Conservation (phyloP, 2,113 vertebrate species). For the Parus major region DNA sequence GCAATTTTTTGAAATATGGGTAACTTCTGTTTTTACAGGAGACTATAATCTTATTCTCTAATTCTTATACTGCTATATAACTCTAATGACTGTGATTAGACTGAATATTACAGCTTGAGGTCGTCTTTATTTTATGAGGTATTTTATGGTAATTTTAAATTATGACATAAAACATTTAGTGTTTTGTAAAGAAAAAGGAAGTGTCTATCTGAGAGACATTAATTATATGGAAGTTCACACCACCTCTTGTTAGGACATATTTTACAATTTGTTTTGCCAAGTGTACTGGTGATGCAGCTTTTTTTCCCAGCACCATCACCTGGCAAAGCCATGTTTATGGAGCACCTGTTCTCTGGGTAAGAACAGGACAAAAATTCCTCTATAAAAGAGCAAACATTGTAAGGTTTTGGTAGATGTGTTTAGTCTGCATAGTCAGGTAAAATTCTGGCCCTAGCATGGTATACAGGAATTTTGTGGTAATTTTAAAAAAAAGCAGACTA, state of each 20-base stretch:
- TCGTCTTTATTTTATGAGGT: not conserved
- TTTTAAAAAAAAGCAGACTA: not conserved
- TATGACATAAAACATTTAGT: not conserved
- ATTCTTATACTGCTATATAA: not conserved
- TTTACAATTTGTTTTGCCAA: not conserved
- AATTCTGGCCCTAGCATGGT: not conserved
- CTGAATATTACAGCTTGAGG: not conserved
- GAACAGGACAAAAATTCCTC: not conserved
- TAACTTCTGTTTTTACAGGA: not conserved
- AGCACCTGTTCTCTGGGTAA: not conserved
- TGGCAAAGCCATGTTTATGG: not conserved
- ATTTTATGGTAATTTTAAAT: not conserved
- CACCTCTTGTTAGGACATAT: not conserved
- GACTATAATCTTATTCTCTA: not conserved
- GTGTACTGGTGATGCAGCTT: not conserved
- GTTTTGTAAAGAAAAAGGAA: constrained; percentile 5
- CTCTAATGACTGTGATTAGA: not conserved
- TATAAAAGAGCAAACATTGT: not conserved
- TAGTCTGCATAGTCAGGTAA: not conserved
- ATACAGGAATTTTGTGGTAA: not conserved
- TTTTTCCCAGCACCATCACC: not conserved
- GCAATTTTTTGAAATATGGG: not conserved
- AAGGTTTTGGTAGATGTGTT: not conserved
- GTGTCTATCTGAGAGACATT: not conserved
- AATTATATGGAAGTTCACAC: not conserved